Evolutionary conservation across 2,797 vertebrate species (phyloP), one percentile per base, ranked within the genome.

Genomic region (Megaceryle alcyon): DNA sequence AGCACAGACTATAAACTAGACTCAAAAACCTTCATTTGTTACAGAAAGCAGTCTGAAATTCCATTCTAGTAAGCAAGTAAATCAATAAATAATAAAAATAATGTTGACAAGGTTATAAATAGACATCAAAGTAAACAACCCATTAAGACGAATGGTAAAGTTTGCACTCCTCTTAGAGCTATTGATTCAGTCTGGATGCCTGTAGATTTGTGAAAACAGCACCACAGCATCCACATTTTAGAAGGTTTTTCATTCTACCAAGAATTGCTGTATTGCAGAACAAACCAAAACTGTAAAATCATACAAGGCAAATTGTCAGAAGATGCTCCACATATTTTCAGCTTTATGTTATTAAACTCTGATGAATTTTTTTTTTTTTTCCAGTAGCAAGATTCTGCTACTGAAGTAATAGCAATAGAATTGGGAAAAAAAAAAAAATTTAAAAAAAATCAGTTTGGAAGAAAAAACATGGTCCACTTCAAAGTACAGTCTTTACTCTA

Each of bases 81-180:
- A 89, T 94, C 63, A 85, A 92, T 92, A 96, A 91, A 91, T 66
- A 94, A 78, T 95, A 91, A 91, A 92, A 94, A 89, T 71, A 78
- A 81, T 59, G 29, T 86, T 96, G 79, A 72, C 59, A 86, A 77
- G 23, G 60, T 84, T 95, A 88, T 77, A 92, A 94, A 92, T 59
- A 35, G n/a, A 29, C 54, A 92, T 92, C 66, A 79, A 88, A 94
- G 77, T 91, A 94, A 95, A 88, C 65, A 90, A 26, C 90, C 86
- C 63, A 35, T 92, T 90, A 83, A 86, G 46, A 84, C 48, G 71
- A 91, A 85, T 35, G 44, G 49, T 78, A 61, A 54, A 71, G 71
- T 91, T 87, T 91, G 49, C 79, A 73, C 60, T 89, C 28, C 75
- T 91, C 31, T 61, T 86, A 88, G 85, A 91, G 73, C 22, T 92